These are phyloP conservation scores for Diaphora mendica DNA, from an alignment of 2,888 invertebrate genomes.

Conservation along the genomic window DNA sequence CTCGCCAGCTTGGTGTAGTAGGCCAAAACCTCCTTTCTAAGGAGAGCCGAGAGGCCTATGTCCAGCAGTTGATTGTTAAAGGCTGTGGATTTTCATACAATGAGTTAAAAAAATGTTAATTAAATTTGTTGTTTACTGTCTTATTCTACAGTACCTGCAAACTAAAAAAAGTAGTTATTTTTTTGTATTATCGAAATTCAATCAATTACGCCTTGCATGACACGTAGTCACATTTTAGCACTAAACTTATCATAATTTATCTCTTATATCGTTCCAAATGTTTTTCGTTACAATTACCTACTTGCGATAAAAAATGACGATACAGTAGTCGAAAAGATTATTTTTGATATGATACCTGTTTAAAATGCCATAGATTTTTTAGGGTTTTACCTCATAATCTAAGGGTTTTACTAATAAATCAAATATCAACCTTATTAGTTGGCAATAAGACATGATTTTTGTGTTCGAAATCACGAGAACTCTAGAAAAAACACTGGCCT, in stretches of 20 bases:
- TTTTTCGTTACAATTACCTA: slow-evolving; percentile 15
- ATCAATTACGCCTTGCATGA: neutral
- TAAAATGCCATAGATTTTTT: neutral
- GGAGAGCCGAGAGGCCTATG: no score
- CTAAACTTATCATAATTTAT: slow-evolving; percentile 10
- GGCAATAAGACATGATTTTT: neutral
- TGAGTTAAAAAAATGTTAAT: no score
- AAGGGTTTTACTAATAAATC: neutral
- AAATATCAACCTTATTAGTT: neutral
- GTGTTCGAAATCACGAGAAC: neutral
- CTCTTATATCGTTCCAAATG: slow-evolving; percentile 13
- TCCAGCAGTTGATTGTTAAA: no score
- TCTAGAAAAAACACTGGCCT: neutral
- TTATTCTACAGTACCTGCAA: no score
- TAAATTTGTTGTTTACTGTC: no score
- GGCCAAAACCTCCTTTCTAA: no score
- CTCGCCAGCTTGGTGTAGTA: no score
- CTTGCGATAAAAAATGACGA: slow-evolving; percentile 15
- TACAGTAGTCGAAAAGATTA: slow-evolving; percentile 21
- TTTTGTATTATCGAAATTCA: neutral
- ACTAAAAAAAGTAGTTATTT: neutral
- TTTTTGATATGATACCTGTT: neutral
- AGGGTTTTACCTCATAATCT: neutral
- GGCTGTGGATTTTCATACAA: no score
- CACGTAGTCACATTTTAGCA: slow-evolving; percentile 11